Evolutionary conservation across 2,888 invertebrate genomes (phyloP), one percentile per base, ranked within the genome.

Genomic region (Minunthozetes semirufus): DNA sequence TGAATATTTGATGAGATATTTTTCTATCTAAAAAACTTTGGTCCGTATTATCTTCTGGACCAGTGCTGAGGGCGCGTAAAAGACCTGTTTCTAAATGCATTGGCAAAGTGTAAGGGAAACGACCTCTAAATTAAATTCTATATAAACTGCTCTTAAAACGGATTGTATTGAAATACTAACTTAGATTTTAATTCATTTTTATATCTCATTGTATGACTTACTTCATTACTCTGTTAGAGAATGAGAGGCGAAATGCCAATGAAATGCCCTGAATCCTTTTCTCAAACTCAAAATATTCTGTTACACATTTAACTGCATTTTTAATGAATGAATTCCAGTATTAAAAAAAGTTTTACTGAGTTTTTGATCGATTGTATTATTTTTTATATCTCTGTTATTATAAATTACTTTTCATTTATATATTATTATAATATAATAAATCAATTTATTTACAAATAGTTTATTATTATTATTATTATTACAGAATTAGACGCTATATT

Each of bases 401-500:
- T 59, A 59, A 15, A 25, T 59, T 25, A 59, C 27, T 27, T 25
- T 53, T 53, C n/a, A 59, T 59, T 59, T 9, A 59, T 59, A 59
- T 13, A 59, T 59, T 25, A 15, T 59, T 59, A 19, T 27, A 25
- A 59, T 25, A 25, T 59, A 22, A 59, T 27, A 25, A 19, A 59
- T 59, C 59, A 25, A 59, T 59, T 59, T 59, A 59, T 59, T 59
- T 59, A 59, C 59, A 59, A 59, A 59, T 59, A 25, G 13, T 59
- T 59, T 25, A 15, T 5, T 19, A 25, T 59, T 59, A 25, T 59
- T 25, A 15, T 5, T 19, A 25, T 59, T 59, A 25, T 59, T 59
- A 59, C 59, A 59, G 4, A 59, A 59, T 59, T 2, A 17, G 11
- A 59, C 27, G 13, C 59, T 59, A 27, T 59, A 59, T 59, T 59